Evolutionary conservation across 1,140 invertebrate genomes (phyloP), one percentile per base, ranked within the genome.

Genomic region (Oncopodura yosiiana): DNA sequence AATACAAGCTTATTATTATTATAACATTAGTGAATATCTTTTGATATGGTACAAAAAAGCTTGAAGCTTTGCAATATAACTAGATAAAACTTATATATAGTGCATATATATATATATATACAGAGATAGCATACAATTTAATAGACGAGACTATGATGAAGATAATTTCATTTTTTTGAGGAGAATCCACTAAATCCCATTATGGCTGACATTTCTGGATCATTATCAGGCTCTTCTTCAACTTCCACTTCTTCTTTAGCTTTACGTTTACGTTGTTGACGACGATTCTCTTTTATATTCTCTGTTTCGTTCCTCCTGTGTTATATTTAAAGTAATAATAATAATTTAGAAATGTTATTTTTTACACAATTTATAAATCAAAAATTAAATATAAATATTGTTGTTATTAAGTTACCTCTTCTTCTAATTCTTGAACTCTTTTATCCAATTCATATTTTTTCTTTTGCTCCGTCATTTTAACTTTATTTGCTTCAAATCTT

Each of bases 131-230:
- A n/a, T n/a, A n/a, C n/a, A n/a, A n/a, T n/a, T n/a, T n/a, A n/a
- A n/a, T n/a, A n/a, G n/a, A n/a, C n/a, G n/a, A n/a, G n/a, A n/a
- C n/a, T n/a, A n/a, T n/a, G n/a, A n/a, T n/a, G n/a, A n/a, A n/a
- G n/a, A n/a, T n/a, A n/a, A n/a, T n/a, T n/a, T n/a, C 61, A 73
- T 68, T 90, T 92, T 69, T 95, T 96, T 19, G 86, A 83, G 1
- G 83, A 81, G 77, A 99, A 99, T 2, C 92, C 93, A 12, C 86
- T 87, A 70, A 98, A 99, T 16, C 95, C 94, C 95, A 98, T 98
- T 37, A 98, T 82, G 52, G 88, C 82, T 8, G 89, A 84, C 73
- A 98, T 82, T 69, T 97, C 91, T 23, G 75, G 71, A 62, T 78
- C 75, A 36, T 65, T 52, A 2, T 77, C 75, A 12, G 73, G 70